phyloP scores from a whole-genome alignment of 2,797 vertebrate genomes.

The Adrianichthys oophorus region DNA sequence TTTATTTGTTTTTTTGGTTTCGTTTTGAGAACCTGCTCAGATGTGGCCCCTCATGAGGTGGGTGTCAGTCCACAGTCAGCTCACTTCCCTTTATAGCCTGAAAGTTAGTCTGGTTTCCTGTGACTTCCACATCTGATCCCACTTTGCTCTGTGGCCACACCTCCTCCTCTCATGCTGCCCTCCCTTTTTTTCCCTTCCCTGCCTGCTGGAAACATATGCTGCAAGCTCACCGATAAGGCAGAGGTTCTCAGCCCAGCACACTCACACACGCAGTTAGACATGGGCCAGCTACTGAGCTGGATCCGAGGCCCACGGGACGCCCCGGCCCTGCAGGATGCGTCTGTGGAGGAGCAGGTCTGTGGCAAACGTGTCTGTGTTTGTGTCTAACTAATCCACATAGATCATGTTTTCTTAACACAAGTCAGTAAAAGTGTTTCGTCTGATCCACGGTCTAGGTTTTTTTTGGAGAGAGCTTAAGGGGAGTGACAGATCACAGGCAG shows the following conservation, averaged over 20 bases:
- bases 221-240: conserved; percentile 52
- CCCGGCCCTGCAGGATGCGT: conserved; percentile 65
- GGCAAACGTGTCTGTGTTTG: conserved; percentile 6
- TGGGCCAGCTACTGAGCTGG: conserved; percentile 81
- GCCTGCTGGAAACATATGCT: conserved; percentile 69
- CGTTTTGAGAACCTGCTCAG: conserved; percentile 23
- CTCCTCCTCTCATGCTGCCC: conserved; percentile 36
- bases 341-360: conserved; percentile 80
- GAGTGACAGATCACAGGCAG: conserved; percentile 43
- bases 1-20: conserved; percentile 30
- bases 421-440: not conserved
- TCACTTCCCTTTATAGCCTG: conserved; percentile 62
- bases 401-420: conserved; percentile 33
- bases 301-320: conserved; percentile 71
- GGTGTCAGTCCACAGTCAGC: conserved; percentile 33
- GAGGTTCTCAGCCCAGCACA: conserved; percentile 38
- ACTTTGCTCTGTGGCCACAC: conserved; percentile 41
- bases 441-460: conserved; percentile 1
- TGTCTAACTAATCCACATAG: conserved; percentile 30
- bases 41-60: conserved; percentile 33
- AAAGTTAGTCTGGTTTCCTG: conserved; percentile 37
- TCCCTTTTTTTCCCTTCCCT: conserved; percentile 13
- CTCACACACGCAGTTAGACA: conserved; percentile 48
- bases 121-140: conserved; percentile 34
- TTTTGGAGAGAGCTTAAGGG: conserved; percentile 20